Conservation (phyloP, 2,888 invertebrate genomes). For the Mesorhabditis spiculigera region DNA sequence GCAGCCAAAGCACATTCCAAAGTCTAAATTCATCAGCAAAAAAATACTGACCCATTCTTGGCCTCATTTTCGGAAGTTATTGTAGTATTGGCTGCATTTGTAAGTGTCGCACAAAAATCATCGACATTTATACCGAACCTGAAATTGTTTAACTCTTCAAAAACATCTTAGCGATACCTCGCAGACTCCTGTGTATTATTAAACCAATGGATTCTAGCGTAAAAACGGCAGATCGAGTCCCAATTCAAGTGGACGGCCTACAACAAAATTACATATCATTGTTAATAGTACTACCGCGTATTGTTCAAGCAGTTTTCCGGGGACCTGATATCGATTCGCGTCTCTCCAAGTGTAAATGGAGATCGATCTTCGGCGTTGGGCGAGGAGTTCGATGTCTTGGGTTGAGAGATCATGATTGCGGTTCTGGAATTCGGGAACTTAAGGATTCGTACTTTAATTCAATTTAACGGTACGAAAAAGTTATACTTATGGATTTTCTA, state of each 20-base stretch:
- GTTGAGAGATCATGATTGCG: constrained; percentile 18
- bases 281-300: constrained; percentile 17
- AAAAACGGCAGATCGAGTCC: background rate
- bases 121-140: background rate
- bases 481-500: too few species aligned
- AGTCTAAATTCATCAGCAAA: too few species aligned
- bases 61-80: background rate
- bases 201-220: background rate
- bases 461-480: background rate
- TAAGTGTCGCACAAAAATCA: background rate
- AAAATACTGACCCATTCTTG: background rate
- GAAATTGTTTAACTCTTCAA: background rate
- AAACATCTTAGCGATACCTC: background rate
- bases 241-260: background rate
- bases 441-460: too few species aligned
- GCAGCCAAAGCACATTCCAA: too few species aligned
- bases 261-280: background rate
- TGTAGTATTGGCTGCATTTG: background rate
- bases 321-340: constrained; percentile 24
- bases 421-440: constrained; percentile 6
- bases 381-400: constrained; percentile 32
- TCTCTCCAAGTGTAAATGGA: constrained; percentile 21
- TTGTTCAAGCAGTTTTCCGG: constrained; percentile 23
- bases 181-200: background rate
- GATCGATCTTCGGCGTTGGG: constrained; percentile 23